phyloP scores from a whole-genome alignment of 1,140 invertebrate species.

The Prorops nasuta region DNA sequence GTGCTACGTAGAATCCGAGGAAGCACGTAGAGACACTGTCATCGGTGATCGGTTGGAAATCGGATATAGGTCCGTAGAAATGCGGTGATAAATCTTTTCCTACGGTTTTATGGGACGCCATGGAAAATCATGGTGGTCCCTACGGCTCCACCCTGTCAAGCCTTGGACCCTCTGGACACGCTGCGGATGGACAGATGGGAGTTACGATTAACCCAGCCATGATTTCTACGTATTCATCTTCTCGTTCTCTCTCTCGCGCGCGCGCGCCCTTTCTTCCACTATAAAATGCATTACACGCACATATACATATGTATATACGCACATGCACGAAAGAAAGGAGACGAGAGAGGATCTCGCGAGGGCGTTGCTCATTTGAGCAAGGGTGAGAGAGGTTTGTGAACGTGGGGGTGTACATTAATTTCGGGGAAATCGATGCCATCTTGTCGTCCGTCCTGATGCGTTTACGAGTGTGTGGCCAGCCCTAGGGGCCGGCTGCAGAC shows the following conservation, averaged over 20 bases:
- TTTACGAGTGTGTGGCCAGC: too few species aligned
- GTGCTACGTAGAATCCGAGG: too few species aligned
- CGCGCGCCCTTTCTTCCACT: too few species aligned
- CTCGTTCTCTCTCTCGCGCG: too few species aligned
- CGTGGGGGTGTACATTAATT: constrained; percentile 44
- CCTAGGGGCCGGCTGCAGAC: constrained; percentile 5
- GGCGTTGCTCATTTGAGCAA: constrained; percentile 52
- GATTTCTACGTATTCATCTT: too few species aligned
- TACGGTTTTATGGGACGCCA: constrained; percentile 31
- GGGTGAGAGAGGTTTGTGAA: too few species aligned
- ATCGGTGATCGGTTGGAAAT: too few species aligned
- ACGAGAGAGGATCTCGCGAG: constrained; percentile 18
- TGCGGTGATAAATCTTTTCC: constrained; percentile 32
- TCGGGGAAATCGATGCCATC: constrained; percentile 36
- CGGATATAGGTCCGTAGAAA: constrained; percentile 11
- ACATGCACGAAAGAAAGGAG: constrained; percentile 6
- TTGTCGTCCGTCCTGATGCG: too few species aligned
- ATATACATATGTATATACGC: too few species aligned
- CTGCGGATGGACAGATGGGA: constrained; percentile 40
- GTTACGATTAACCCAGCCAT: constrained; percentile 39
- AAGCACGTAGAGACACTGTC: too few species aligned
- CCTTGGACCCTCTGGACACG: constrained; percentile 21
- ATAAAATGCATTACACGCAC: too few species aligned
- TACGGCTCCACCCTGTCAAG: constrained; percentile 12
- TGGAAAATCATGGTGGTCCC: constrained; percentile 44